phyloP scores from a whole-genome alignment of 2,797 vertebrate species.

The Cuniculus paca region DNA sequence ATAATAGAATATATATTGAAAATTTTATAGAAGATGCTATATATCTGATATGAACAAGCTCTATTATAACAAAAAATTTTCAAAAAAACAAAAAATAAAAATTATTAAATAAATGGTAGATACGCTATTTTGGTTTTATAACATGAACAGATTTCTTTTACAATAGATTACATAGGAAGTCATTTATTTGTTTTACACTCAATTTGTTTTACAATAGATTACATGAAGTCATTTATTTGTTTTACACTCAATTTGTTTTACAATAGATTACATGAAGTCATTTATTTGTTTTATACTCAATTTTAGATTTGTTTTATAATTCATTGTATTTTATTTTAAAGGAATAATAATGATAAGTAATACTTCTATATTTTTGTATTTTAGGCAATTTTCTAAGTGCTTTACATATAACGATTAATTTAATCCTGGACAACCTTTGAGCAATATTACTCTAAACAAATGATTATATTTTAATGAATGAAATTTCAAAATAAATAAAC shows the following conservation, averaged over 20 bases:
- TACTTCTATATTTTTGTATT: not conserved
- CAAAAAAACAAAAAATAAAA: not conserved
- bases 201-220: not conserved
- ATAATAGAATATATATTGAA: not conserved
- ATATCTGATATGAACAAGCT: not conserved
- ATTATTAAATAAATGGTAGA: not conserved
- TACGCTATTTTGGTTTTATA: not conserved
- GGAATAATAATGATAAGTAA: not conserved
- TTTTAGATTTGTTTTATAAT: conserved; percentile 25
- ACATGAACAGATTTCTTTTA: not conserved
- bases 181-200: not conserved
- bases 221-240: not conserved
- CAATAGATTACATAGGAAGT: not conserved
- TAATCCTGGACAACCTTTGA: not conserved
- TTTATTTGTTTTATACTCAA: not conserved
- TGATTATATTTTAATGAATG: conserved; percentile 18
- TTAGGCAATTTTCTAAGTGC: not conserved
- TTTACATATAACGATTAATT: not conserved
- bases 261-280: not conserved
- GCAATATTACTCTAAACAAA: conserved; percentile 7
- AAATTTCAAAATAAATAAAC: not conserved
- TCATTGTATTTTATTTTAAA: conserved; percentile 22
- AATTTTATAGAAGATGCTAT: not conserved
- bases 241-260: too few relatives aligned
- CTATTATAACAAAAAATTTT: not conserved